Evolutionary conservation across 2,888 invertebrate species (phyloP).

Genomic region (Hecatera dysodea): DNA sequence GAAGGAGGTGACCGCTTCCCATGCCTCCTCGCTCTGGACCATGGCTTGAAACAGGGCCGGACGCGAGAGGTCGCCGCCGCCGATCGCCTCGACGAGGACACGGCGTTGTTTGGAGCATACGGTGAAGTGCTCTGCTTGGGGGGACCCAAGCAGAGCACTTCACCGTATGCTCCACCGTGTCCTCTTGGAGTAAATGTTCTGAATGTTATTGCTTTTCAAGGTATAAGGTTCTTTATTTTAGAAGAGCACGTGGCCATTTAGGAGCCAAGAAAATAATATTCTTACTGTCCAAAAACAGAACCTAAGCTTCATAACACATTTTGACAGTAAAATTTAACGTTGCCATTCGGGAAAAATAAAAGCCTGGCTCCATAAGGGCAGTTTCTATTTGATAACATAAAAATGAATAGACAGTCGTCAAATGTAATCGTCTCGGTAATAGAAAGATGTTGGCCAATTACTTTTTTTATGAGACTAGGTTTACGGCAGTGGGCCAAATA

Average conservation of each 20-base stretch:
- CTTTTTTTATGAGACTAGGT: conserved; percentile 58
- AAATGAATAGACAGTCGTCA: conserved; percentile 58
- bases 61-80: too few relatives aligned
- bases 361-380: conserved; percentile 31
- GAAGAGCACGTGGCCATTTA: not conserved
- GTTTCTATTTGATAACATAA: conserved; percentile 54
- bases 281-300: conserved; percentile 16
- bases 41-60: too few relatives aligned
- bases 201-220: not conserved
- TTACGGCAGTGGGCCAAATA: conserved; percentile 36
- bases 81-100: too few relatives aligned
- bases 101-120: too few relatives aligned
- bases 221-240: not conserved
- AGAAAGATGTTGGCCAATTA: conserved; percentile 53
- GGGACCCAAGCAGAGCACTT: too few relatives aligned
- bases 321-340: conserved; percentile 41
- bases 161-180: too few relatives aligned
- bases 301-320: conserved; percentile 19
- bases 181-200: too few relatives aligned
- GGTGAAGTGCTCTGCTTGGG: too few relatives aligned
- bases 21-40: too few relatives aligned
- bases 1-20: too few relatives aligned
- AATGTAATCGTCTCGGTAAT: conserved; percentile 57
- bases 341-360: conserved; percentile 40
- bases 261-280: conserved; percentile 7